Evolutionary conservation across 2,113 vertebrate genomes (phyloP).

Genomic region (Lepus timidus): DNA sequence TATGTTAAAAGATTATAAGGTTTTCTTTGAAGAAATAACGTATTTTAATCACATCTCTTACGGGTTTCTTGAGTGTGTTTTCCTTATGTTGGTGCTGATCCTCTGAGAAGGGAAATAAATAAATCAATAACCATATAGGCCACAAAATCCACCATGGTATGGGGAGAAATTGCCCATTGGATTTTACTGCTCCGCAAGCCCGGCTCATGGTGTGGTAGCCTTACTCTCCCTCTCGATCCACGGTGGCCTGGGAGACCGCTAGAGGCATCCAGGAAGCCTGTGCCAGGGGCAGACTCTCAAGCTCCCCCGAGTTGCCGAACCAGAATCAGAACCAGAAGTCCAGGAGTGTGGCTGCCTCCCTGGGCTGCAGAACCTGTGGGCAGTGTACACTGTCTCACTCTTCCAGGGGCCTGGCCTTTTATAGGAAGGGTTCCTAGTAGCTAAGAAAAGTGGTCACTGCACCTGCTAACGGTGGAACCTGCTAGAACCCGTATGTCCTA

Average conservation of each 20-base stretch:
- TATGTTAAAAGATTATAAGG: background rate
- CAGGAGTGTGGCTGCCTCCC: background rate
- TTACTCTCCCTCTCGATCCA: background rate
- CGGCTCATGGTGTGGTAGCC: background rate
- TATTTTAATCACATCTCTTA: background rate
- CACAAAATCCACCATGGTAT: background rate
- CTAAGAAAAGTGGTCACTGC: constrained; percentile 9
- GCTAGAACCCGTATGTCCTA: background rate
- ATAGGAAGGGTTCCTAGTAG: constrained; percentile 2
- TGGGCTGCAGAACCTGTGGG: background rate
- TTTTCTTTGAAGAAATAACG: background rate
- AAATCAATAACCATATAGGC: background rate
- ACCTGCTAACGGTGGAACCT: background rate
- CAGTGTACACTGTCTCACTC: background rate
- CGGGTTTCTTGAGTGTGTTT: background rate
- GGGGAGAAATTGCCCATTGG: background rate
- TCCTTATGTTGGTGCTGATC: background rate
- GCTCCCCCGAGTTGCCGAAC: background rate
- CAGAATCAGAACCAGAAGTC: background rate
- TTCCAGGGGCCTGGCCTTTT: background rate
- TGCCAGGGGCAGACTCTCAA: background rate
- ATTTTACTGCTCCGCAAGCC: background rate
- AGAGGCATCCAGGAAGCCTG: background rate
- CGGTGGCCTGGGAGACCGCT: background rate
- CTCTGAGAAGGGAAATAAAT: background rate